Evolutionary conservation across 2,888 invertebrate genomes (phyloP).

Genomic region (Hoplodrina ambigua): DNA sequence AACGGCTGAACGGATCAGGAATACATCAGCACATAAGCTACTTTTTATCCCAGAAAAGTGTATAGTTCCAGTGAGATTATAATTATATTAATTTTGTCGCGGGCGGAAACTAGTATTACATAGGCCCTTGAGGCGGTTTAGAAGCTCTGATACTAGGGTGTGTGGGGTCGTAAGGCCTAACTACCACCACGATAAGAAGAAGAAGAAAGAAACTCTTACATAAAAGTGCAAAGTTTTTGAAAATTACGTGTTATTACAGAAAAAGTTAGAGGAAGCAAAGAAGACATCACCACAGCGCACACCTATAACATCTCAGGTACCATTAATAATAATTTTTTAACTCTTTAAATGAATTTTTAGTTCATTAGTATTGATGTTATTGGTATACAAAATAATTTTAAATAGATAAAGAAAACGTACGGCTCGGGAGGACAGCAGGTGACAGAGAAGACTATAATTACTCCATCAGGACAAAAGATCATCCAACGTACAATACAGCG

Average conservation of each 20-base stretch:
- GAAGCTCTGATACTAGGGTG: no score
- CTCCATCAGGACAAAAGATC: constrained; percentile 89
- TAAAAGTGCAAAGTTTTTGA: background rate
- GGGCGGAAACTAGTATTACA: background rate
- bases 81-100: no score
- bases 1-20: no score
- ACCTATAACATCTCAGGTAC: constrained; percentile 76
- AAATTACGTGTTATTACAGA: constrained; percentile 68
- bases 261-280: constrained; percentile 84
- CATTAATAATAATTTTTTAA: constrained; percentile 8
- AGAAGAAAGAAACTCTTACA: no score
- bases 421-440: constrained; percentile 82
- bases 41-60: no score
- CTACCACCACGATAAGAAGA: no score
- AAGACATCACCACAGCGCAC: constrained; percentile 74
- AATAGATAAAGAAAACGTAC: constrained; percentile 79
- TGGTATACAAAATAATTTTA: constrained; percentile 8
- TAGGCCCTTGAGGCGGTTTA: no score
- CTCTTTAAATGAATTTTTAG: background rate
- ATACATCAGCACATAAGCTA: no score
- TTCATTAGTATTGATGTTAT: background rate
- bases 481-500: constrained; percentile 88
- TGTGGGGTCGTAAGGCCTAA: no score
- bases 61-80: no score
- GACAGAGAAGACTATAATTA: constrained; percentile 88